Evolutionary conservation across 1,140 invertebrate genomes (phyloP), one percentile per base, ranked within the genome.

Genomic region (Armadillidium nasatum): DNA sequence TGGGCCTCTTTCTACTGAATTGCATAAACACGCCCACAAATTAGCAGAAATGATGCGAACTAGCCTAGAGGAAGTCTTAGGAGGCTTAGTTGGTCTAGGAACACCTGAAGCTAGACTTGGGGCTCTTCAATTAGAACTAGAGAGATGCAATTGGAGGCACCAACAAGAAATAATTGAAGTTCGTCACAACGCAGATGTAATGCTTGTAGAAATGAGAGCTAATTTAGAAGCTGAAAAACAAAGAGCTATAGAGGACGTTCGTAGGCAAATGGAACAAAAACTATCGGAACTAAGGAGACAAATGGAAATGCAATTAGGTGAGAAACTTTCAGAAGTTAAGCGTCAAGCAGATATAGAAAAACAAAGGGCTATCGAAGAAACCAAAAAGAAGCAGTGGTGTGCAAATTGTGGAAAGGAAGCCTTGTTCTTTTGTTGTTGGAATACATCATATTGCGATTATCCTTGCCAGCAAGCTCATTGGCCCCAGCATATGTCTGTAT

Each of bases 401-500:
- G 90, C 92, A 0, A 88, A 89, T 82, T 97, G 94, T 85, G 88
- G 88, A 68, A 90, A 92, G 79, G 93, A 95, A 85, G 93, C 94
- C 0, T 88, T 93, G 78, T 94, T 94, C 83, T 95, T 94, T 85
- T 96, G 94, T 83, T 96, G 94, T 82, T 96, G 94, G 94, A 96
- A 96, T 85, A 96, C 94, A 0, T 91, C 93, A 45, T 97, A 97
- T 83, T 97, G 94, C 84, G 91, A 92, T 86, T 92, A 93, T 84
- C 87, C 89, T 4, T 96, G 94, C 82, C 93, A 88, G 82, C 86
- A 87, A 82, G 79, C 83, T 10, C 86, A 88, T 81, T 88, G 87
- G 87, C 86, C 87, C 0, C 80, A 83, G 10, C 88, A 88, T 80
- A 85, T 87, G 85, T 81, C 81, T 15, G 84, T 82, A 22, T 88